A percentile compares a stretch with the other conserved stretches of the same genome.
Evolutionary conservation across 2,797 vertebrate genomes (phyloP).

Genomic region (Graptemys geographica): DNA sequence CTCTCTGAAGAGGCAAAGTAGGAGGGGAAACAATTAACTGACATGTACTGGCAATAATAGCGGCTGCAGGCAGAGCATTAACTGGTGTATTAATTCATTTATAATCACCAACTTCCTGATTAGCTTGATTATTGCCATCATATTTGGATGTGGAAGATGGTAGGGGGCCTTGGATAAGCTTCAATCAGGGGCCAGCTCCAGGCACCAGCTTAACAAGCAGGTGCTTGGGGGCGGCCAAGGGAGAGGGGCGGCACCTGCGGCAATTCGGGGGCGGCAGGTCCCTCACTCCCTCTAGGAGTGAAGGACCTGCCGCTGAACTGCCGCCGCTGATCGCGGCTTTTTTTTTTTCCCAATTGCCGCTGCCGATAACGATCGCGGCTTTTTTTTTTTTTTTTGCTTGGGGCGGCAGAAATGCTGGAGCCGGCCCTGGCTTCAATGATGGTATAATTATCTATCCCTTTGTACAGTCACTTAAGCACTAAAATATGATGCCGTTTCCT

Average conservation of each 20-base stretch:
- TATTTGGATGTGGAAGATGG: conserved; percentile 29
- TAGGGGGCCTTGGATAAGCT: background rate
- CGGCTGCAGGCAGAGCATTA: conserved; percentile 64
- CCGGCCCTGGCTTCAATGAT: background rate
- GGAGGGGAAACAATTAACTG: conserved; percentile 64
- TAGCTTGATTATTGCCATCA: conserved; percentile 60
- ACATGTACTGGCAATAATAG: conserved; percentile 50
- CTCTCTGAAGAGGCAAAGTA: conserved; percentile 25
- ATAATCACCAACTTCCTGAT: conserved; percentile 66
- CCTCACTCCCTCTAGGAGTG: too few relatives aligned
- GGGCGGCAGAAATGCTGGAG: too few relatives aligned
- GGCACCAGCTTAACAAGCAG: too few relatives aligned
- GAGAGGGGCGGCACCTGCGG: too few relatives aligned
- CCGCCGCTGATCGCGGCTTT: too few relatives aligned
- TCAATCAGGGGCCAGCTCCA: background rate
- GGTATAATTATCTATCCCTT: conserved; percentile 60
- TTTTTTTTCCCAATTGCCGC: too few relatives aligned
- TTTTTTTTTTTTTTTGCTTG: too few relatives aligned
- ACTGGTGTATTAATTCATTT: conserved; percentile 75
- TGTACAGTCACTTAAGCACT: background rate
- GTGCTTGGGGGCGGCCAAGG: too few relatives aligned
- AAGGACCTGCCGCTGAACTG: too few relatives aligned
- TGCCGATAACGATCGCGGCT: too few relatives aligned
- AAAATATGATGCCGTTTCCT: conserved; percentile 25
- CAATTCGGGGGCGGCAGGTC: too few relatives aligned